Evolutionary conservation across 2,797 vertebrate species (phyloP).

Genomic region (Manis pentadactyla): DNA sequence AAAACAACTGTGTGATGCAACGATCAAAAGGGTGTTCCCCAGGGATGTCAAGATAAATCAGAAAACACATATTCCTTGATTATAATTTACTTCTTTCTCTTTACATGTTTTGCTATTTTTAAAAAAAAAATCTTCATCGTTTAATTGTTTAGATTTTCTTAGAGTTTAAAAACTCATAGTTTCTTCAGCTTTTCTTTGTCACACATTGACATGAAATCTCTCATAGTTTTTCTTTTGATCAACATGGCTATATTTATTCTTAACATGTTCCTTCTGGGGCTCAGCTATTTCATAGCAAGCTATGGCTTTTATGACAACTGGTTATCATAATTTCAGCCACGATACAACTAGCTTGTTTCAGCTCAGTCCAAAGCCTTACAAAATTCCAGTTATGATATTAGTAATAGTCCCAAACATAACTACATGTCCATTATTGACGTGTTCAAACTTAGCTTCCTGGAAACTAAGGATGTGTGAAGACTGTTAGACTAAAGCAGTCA

Average conservation of each 20-base stretch:
- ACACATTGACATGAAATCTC: slow-evolving; percentile 58
- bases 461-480: not conserved
- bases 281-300: slow-evolving; percentile 64
- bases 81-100: not conserved
- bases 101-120: not conserved
- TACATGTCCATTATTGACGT: not conserved
- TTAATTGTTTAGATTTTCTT: slow-evolving; percentile 77
- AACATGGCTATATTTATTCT: slow-evolving; percentile 40
- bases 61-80: not conserved
- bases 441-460: not conserved
- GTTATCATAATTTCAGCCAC: slow-evolving; percentile 31
- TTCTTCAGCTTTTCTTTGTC: slow-evolving; percentile 68
- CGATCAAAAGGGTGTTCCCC: accelerated
- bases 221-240: slow-evolving; percentile 67
- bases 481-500: no score
- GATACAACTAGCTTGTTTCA: slow-evolving; percentile 9
- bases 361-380: not conserved
- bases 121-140: slow-evolving; percentile 2
- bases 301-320: slow-evolving; percentile 50
- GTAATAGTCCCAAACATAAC: not conserved
- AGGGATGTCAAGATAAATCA: accelerated
- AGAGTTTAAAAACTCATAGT: slow-evolving; percentile 60
- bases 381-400: not conserved
- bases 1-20: accelerated
- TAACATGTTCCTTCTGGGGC: slow-evolving; percentile 48